Conservation (phyloP, 2,797 vertebrate genomes). For the Octomys mimax region DNA sequence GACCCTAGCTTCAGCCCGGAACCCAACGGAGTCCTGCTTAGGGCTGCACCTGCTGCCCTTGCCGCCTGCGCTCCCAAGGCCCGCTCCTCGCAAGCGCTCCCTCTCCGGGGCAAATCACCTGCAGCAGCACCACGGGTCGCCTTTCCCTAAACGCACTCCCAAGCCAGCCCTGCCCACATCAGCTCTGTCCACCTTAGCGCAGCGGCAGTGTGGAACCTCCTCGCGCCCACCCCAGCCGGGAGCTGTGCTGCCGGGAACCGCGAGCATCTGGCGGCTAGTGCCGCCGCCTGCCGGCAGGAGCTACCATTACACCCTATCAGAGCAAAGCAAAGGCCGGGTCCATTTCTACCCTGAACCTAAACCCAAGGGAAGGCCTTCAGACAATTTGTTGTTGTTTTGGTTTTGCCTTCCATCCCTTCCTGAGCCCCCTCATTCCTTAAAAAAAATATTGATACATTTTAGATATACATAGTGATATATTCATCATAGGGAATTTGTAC, state of each 20-base stretch:
- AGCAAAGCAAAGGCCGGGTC: background rate
- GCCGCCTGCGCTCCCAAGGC: no score
- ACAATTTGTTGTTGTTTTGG: background rate
- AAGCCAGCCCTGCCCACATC: no score
- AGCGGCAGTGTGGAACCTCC: background rate
- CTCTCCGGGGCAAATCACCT: background rate
- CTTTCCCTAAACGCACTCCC: background rate
- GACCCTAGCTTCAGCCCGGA: no score
- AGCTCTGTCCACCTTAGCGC: background rate
- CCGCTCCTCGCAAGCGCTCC: accelerated
- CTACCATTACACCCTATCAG: background rate
- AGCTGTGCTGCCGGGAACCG: no score
- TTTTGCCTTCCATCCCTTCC: background rate
- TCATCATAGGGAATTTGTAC: background rate
- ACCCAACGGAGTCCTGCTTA: accelerated
- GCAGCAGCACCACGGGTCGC: background rate
- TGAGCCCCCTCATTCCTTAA: background rate
- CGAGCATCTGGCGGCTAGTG: background rate
- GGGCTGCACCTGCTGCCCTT: background rate
- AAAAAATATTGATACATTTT: background rate
- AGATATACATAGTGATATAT: background rate
- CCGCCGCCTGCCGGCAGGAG: background rate
- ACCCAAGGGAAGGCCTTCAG: background rate
- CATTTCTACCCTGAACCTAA: accelerated
- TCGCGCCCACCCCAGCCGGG: background rate